Conservation (phyloP, 2,797 vertebrate genomes). For the Halcyon badia region DNA sequence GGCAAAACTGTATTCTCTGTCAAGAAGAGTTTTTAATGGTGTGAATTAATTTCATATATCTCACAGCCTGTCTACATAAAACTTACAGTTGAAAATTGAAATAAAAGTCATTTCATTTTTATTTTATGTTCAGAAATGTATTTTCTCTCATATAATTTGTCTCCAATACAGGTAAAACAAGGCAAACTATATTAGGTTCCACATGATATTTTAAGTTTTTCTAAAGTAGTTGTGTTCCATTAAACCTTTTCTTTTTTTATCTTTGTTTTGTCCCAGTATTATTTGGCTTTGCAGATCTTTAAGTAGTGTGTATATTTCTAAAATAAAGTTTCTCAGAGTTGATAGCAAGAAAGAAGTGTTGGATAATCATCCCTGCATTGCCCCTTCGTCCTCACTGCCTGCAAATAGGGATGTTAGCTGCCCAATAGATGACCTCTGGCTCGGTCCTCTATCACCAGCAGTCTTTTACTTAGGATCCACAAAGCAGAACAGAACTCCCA, state of each 20-base stretch:
- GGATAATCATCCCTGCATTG: not conserved
- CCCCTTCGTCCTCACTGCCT: not conserved
- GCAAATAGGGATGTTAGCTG: not conserved
- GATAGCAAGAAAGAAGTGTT: not conserved
- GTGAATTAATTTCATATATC: not conserved
- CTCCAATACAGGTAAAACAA: not conserved
- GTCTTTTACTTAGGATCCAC: not conserved
- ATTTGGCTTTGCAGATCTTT: not conserved
- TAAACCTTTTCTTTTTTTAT: not conserved
- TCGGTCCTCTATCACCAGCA: rapidly evolving
- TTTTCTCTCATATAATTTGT: not conserved
- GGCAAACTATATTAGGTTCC: not conserved
- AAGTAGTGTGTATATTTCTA: not conserved
- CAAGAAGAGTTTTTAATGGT: not conserved
- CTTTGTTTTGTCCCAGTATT: not conserved
- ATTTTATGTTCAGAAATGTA: not conserved
- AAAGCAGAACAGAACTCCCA: not conserved
- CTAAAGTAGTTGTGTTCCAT: not conserved
- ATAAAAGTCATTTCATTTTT: not conserved
- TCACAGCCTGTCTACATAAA: not conserved
- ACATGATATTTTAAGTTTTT: not conserved
- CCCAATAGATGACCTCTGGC: not conserved
- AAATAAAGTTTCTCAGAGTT: not conserved
- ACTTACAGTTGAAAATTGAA: not conserved
- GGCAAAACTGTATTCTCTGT: not conserved